Evolutionary conservation across 1,140 invertebrate species (phyloP).

Genomic region (Helicorthomorpha holstii): DNA sequence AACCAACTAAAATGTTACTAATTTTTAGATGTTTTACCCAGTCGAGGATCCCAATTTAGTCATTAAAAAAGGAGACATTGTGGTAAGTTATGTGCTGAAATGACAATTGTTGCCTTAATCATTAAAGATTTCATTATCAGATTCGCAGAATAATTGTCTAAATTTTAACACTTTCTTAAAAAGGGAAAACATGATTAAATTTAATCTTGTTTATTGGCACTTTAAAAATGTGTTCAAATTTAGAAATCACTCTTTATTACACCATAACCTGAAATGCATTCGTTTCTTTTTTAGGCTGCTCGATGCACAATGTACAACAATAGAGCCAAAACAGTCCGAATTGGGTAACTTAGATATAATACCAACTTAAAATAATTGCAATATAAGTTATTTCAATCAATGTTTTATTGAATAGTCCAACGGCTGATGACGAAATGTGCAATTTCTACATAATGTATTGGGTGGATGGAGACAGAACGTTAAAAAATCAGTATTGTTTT

Average conservation of each 20-base stretch:
- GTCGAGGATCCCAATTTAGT: slow-evolving; percentile 37
- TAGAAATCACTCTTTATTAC: no score
- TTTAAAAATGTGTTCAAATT: no score
- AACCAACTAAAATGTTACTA: neutral
- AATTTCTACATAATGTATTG: slow-evolving; percentile 99
- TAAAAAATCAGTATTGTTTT: slow-evolving; percentile 73
- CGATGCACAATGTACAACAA: slow-evolving; percentile 77
- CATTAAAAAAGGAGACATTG: slow-evolving; percentile 46
- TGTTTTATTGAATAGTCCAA: slow-evolving; percentile 38
- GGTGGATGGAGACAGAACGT: slow-evolving; percentile 57
- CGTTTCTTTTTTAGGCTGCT: slow-evolving; percentile 41
- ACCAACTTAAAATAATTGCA: neutral
- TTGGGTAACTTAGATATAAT: slow-evolving; percentile 45
- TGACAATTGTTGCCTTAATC: no score
- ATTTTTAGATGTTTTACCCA: slow-evolving; percentile 75
- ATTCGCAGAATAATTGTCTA: no score
- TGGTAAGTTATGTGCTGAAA: slow-evolving; percentile 45
- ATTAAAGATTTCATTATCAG: no score
- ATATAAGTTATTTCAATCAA: neutral
- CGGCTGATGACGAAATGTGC: slow-evolving; percentile 95
- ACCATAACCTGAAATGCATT: neutral
- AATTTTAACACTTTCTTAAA: no score
- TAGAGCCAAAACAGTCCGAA: slow-evolving; percentile 40
- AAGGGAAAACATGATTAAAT: neutral
- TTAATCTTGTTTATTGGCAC: no score